Percentiles rank a stretch among this genome's conserved stretches.
Conservation (phyloP, 2,888 invertebrate genomes). For the Priocnemis perturbator region DNA sequence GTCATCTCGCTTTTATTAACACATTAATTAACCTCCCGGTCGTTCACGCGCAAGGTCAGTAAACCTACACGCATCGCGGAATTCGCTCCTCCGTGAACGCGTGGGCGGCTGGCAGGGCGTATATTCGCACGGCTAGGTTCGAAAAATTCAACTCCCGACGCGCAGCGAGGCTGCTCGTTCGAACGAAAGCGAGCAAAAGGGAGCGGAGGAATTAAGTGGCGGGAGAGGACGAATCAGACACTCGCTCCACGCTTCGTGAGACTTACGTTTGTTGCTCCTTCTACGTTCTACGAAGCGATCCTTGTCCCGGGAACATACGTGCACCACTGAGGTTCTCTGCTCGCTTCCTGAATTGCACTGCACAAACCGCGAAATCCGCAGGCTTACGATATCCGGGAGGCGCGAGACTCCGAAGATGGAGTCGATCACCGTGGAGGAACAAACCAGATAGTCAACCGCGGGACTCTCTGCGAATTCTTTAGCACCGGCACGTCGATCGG, state of each 20-base stretch:
- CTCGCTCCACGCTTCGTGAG: not conserved
- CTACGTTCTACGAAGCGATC: conserved; percentile 51
- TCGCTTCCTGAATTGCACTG: not conserved
- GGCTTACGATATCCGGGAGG: not conserved
- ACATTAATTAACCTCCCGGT: too few relatives aligned
- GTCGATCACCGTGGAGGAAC: not conserved
- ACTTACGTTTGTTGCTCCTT: conserved; percentile 51
- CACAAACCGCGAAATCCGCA: conserved; percentile 7
- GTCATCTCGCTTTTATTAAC: too few relatives aligned
- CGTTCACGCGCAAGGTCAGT: too few relatives aligned
- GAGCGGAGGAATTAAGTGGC: too few relatives aligned
- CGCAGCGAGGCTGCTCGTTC: too few relatives aligned
- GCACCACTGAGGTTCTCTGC: conserved; percentile 36
- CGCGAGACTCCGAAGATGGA: not conserved
- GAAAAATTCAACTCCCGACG: too few relatives aligned
- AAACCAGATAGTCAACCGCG: not conserved
- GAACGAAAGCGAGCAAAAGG: too few relatives aligned
- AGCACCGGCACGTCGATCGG: not conserved
- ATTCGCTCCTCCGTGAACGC: too few relatives aligned
- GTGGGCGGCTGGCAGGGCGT: too few relatives aligned
- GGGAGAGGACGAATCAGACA: too few relatives aligned
- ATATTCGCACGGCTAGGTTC: too few relatives aligned
- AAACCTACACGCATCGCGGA: too few relatives aligned
- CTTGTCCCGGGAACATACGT: conserved; percentile 49
- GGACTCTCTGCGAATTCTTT: not conserved